phyloP scores from a whole-genome alignment of 35 echinoderm and acorn worm genomes.

The Holothuria glaberrima region DNA sequence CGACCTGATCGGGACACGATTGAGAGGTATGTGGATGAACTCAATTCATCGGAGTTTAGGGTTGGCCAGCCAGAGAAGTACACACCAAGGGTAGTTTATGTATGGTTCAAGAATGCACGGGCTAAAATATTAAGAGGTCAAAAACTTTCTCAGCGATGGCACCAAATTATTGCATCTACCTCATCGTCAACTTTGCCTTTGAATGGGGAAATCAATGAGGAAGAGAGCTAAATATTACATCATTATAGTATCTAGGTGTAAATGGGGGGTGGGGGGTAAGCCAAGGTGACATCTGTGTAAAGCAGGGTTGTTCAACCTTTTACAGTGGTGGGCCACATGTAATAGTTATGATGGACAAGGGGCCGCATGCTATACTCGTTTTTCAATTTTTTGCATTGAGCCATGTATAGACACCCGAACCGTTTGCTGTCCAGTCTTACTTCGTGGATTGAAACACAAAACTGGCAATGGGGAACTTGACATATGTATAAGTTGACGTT shows the following conservation, averaged over 20 bases:
- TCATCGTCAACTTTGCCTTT: slow-evolving; percentile 3
- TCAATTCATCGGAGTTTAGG: slow-evolving; percentile 86
- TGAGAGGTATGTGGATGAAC: slow-evolving; percentile 74
- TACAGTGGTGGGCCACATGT: too few species aligned
- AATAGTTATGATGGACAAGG: too few species aligned
- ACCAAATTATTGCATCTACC: slow-evolving; percentile 38
- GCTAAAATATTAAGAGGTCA: slow-evolving; percentile 70
- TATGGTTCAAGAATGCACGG: slow-evolving; percentile 98
- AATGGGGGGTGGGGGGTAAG: background rate
- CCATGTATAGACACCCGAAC: too few species aligned
- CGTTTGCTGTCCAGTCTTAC: too few species aligned
- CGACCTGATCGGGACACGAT: slow-evolving; percentile 88
- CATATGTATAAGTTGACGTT: too few species aligned
- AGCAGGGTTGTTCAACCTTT: too few species aligned
- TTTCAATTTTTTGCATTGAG: too few species aligned
- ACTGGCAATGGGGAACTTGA: too few species aligned
- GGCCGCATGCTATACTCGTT: too few species aligned
- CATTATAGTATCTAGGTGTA: too few species aligned
- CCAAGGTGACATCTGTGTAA: too few species aligned
- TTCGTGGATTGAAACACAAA: too few species aligned
- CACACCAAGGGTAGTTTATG: slow-evolving; percentile 82
- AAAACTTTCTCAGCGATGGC: slow-evolving; percentile 51
- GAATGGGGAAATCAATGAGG: slow-evolving; percentile 19
- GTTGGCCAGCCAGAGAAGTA: slow-evolving; percentile 82
- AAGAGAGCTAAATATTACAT: background rate